A percentile compares a stretch with the other conserved stretches of the same genome.
Evolutionary conservation across 2,888 invertebrate species (phyloP).

Genomic region (Chorisops tibialis): DNA sequence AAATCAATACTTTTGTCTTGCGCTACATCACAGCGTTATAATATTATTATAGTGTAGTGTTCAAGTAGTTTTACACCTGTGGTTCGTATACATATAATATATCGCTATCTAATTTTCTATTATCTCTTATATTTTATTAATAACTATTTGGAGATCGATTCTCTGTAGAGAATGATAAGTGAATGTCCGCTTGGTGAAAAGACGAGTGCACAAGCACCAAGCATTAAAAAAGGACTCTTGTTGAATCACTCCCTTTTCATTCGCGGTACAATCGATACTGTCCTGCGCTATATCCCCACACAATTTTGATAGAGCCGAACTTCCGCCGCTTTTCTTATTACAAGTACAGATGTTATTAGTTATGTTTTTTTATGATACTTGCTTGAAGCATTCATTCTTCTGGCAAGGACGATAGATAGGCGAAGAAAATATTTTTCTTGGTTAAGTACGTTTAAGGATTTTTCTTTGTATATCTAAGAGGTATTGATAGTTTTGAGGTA

Average conservation of each 20-base stretch:
- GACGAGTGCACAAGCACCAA: background rate
- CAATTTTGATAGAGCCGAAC: background rate
- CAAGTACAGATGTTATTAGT: background rate
- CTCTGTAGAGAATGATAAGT: too few species aligned
- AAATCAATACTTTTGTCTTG: conserved; percentile 10
- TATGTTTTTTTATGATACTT: background rate
- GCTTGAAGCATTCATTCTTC: too few species aligned
- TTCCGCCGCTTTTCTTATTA: background rate
- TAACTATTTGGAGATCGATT: too few species aligned
- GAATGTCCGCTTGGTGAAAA: too few species aligned
- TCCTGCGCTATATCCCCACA: conserved; percentile 23
- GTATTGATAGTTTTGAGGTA: too few species aligned
- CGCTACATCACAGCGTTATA: too few species aligned
- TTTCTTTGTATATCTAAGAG: too few species aligned
- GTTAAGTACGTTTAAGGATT: background rate
- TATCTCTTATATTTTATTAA: too few species aligned
- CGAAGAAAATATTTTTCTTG: background rate
- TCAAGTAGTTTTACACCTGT: background rate
- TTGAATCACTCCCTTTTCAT: conserved; percentile 22
- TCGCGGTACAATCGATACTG: conserved; percentile 19
- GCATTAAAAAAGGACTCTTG: conserved; percentile 2
- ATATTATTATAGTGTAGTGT: too few species aligned
- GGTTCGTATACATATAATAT: conserved; percentile 1
- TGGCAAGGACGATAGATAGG: too few species aligned
- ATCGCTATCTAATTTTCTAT: too few species aligned